Conservation (phyloP, 2,113 vertebrate species). For the Pyxicephalus adspersus region DNA sequence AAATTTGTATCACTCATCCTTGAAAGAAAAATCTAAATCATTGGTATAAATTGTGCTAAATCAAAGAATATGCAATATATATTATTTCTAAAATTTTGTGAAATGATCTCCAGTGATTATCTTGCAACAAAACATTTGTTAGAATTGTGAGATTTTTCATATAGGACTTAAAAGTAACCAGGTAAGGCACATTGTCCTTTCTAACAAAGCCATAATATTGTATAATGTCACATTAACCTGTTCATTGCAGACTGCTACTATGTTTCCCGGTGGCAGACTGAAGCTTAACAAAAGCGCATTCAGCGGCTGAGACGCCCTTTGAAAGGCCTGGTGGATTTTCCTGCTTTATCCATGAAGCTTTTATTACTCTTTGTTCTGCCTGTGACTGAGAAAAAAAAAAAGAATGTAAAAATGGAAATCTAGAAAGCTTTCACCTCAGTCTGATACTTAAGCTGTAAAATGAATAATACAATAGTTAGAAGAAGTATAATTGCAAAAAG, state of each 20-base stretch:
- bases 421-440: constrained; percentile 39
- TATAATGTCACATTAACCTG: constrained; percentile 3
- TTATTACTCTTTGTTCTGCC: constrained; percentile 48
- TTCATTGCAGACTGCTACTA: not conserved
- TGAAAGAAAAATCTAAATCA: too few relatives aligned
- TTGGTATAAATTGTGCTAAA: too few relatives aligned
- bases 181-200: too few relatives aligned
- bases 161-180: too few relatives aligned
- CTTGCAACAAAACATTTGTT: too few relatives aligned
- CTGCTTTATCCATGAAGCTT: constrained; percentile 34
- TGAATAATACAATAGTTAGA: constrained; percentile 39
- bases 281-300: constrained; percentile 33
- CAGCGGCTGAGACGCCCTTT: constrained; percentile 4
- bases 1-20: too few relatives aligned
- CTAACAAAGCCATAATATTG: not conserved
- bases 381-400: constrained; percentile 31
- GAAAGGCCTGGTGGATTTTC: constrained; percentile 30
- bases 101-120: too few relatives aligned
- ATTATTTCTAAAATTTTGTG: too few relatives aligned
- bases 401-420: constrained; percentile 29
- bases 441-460: constrained; percentile 31
- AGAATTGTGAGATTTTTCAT: too few relatives aligned
- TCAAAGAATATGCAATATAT: too few relatives aligned
- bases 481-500: constrained; percentile 34
- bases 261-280: not conserved